Percentiles rank a stretch among this genome's conserved stretches.
phyloP scores from a whole-genome alignment of 2,888 invertebrate species.

The Carcina quercana region DNA sequence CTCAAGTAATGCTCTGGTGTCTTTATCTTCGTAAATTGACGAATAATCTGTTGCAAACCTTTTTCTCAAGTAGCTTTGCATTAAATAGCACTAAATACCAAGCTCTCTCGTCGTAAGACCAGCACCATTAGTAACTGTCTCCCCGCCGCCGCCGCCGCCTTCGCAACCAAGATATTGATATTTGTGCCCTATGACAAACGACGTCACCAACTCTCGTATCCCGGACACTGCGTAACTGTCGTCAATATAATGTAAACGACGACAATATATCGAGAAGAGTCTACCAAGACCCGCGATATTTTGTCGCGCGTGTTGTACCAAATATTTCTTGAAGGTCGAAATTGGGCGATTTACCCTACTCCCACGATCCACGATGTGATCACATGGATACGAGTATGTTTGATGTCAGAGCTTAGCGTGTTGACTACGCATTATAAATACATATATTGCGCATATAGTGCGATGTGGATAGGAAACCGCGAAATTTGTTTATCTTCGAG shows the following conservation, averaged over 20 bases:
- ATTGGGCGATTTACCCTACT: constrained; percentile 9
- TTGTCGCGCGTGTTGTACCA: constrained; percentile 17
- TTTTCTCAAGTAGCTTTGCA: too few relatives aligned
- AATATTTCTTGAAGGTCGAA: constrained; percentile 8
- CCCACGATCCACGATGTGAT: background rate
- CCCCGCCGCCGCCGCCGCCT: constrained; percentile 27
- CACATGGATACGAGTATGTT: too few relatives aligned
- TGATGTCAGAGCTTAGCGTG: too few relatives aligned
- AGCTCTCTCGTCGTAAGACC: too few relatives aligned
- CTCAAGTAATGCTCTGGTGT: too few relatives aligned
- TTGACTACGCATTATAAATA: background rate
- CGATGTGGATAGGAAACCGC: too few relatives aligned
- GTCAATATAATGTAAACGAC: constrained; percentile 24
- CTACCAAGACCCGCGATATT: constrained; percentile 20
- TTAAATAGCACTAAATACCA: too few relatives aligned
- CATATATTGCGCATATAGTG: background rate
- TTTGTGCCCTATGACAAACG: constrained; percentile 55
- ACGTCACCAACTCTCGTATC: constrained; percentile 32
- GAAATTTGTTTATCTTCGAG: too few relatives aligned
- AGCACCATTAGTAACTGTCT: constrained; percentile 55
- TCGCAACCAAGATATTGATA: constrained; percentile 55
- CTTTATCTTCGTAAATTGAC: too few relatives aligned
- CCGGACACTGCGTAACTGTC: constrained; percentile 31
- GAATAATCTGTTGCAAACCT: too few relatives aligned
- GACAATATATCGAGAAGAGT: constrained; percentile 28